These are phyloP conservation scores for Helogale parvula DNA, from an alignment of 2,113 vertebrate species.

Conservation along the genomic window DNA sequence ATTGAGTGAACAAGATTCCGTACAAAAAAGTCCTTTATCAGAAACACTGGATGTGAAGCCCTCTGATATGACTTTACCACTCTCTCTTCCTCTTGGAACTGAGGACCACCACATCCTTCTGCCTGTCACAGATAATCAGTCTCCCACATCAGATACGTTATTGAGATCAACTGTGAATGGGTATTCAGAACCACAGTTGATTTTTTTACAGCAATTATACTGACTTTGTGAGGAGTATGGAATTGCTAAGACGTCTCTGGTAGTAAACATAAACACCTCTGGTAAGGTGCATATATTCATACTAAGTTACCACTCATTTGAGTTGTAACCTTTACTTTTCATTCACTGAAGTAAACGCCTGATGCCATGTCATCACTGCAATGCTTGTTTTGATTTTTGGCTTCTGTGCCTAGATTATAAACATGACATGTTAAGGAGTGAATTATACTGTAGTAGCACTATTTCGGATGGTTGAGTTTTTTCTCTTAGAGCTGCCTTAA, in stretches of 20 bases:
- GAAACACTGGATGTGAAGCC: conserved; percentile 88
- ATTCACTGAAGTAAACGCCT: conserved; percentile 69
- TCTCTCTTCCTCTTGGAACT: conserved; percentile 86
- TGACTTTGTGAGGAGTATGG: conserved; percentile 78
- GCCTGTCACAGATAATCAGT: conserved; percentile 85
- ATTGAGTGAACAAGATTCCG: conserved; percentile 84
- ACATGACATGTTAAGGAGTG: conserved; percentile 14
- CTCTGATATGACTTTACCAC: conserved; percentile 86
- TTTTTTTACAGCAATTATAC: conserved; percentile 90
- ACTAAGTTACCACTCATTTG: conserved; percentile 26
- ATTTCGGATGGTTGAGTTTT: conserved; percentile 32
- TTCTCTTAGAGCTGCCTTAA: conserved; percentile 66
- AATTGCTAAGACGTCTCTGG: conserved; percentile 45
- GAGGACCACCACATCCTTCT: conserved; percentile 90
- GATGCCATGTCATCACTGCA: conserved; percentile 63
- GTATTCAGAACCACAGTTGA: conserved; percentile 90
- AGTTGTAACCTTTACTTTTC: conserved; percentile 63
- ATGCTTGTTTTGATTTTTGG: conserved; percentile 61
- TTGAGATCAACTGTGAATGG: conserved; percentile 85
- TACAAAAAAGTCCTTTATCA: conserved; percentile 85
- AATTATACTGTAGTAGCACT: conserved; percentile 5
- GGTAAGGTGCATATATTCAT: conserved; percentile 74
- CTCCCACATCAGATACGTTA: conserved; percentile 85
- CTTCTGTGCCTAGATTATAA: conserved; percentile 23
- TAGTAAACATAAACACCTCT: conserved; percentile 33